Evolutionary conservation across 2,888 invertebrate species (phyloP).

Genomic region (Terebella lapidaria): DNA sequence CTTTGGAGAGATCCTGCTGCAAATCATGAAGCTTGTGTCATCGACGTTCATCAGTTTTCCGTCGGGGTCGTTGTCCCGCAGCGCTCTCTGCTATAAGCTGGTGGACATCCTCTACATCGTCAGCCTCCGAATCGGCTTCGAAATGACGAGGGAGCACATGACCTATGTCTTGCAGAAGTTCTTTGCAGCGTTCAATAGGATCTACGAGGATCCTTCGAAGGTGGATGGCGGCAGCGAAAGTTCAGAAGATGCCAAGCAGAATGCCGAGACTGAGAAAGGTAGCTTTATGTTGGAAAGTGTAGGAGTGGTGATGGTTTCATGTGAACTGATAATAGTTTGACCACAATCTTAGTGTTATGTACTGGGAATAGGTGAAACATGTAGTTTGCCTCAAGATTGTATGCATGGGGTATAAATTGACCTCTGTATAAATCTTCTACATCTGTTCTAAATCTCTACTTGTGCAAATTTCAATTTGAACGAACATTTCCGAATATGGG

Average conservation of each 20-base stretch:
- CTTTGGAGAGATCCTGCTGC: slow-evolving; percentile 76
- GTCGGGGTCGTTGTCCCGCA: slow-evolving; percentile 64
- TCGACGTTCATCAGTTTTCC: slow-evolving; percentile 78
- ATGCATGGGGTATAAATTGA: no score
- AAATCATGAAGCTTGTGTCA: slow-evolving; percentile 74
- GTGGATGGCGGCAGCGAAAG: neutral
- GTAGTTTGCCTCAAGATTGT: no score
- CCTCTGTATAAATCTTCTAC: no score
- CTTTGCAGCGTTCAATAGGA: slow-evolving; percentile 45
- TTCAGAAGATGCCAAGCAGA: no score
- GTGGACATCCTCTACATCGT: slow-evolving; percentile 74
- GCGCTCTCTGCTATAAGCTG: slow-evolving; percentile 75
- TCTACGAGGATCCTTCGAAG: slow-evolving; percentile 18
- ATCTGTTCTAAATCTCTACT: no score
- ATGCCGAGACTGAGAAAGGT: neutral
- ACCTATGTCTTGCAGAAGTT: slow-evolving; percentile 43
- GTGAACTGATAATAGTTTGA: no score
- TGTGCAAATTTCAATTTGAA: no score
- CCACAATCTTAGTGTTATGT: no score
- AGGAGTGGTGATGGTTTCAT: no score
- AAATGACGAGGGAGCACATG: slow-evolving; percentile 54
- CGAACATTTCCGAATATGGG: no score
- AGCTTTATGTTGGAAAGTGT: no score
- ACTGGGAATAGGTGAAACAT: no score
- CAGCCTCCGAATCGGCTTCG: slow-evolving; percentile 56